Evolutionary conservation across 2,797 vertebrate species (phyloP), one percentile per base, ranked within the genome.

Genomic region (Syngnathus acus): DNA sequence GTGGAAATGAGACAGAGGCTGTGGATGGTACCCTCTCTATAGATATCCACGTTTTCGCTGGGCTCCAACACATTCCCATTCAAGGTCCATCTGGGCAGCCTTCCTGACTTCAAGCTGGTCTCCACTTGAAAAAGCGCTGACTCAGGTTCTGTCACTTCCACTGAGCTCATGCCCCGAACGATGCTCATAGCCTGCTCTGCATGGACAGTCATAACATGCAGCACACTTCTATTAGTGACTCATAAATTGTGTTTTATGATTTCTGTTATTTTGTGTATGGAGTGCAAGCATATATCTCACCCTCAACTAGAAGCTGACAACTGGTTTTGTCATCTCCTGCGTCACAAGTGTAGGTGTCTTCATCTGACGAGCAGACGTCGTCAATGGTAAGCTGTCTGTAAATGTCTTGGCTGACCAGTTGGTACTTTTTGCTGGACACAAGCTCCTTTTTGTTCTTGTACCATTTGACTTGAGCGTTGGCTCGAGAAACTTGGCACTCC

Each of bases 301-400:
- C 96, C 91, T 99, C 97, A 65, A 99, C 94, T 0, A 95, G 92
- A 76, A 99, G 94, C 74, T 93, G 93, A 61, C 95, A 97, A 0
- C 92, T 93, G 51, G 93, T 96, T 83, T 90, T 89, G 71, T 95
- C 94, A 21, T 98, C 94, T 0, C 89, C 90, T 0, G 95, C 94
- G 0, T 99, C 95, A 2, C 97, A 99, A 0, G 90, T 95, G 70
- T 98, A 99, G 0, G 87, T 91, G 76, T 95, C 97, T 72, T 99
- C 97, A 0, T 99, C 97, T n/a, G 92, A 91, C 0, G 92, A 94
- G 70, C 88, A 91, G 1, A 94, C 84, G 0, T 95, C 88, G 0
- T 93, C 92, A 71, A 99, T 98, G 72, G 93, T 75, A 66, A 99
- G 92, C 71, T 98, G 96, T 67, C 95, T 89, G 80, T 96, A 98